Conservation (phyloP, 1,140 invertebrate genomes). For the Colletes gigas region DNA sequence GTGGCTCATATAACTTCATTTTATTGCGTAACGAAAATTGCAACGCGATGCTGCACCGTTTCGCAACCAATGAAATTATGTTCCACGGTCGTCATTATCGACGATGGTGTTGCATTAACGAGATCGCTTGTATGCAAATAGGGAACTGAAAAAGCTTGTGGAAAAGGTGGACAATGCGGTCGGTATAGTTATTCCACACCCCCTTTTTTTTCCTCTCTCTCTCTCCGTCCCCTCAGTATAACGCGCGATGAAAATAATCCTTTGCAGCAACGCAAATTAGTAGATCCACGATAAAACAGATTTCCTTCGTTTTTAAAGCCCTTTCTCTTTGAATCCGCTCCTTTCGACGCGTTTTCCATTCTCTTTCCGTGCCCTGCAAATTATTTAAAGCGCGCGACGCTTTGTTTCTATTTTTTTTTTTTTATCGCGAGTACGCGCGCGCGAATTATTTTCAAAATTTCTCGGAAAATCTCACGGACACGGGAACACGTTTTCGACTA, state of each 20-base stretch:
- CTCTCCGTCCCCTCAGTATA: background rate
- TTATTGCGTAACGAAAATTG: slow-evolving; percentile 49
- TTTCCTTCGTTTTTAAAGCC: background rate
- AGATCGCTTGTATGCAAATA: slow-evolving; percentile 41
- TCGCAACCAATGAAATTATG: slow-evolving; percentile 51
- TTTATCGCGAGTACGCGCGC: too few relatives aligned
- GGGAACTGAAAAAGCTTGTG: slow-evolving; percentile 5
- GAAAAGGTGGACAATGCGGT: slow-evolving; percentile 2
- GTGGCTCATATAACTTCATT: slow-evolving; percentile 38
- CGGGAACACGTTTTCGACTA: too few relatives aligned
- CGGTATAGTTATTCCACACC: background rate
- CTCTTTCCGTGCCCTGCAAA: background rate
- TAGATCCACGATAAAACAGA: background rate
- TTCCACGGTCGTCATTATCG: slow-evolving; percentile 45
- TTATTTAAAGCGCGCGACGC: background rate
- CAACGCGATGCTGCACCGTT: slow-evolving; percentile 23
- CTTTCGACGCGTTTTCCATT: background rate
- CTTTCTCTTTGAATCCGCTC: background rate
- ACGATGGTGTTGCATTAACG: slow-evolving; percentile 43
- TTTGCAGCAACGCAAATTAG: slow-evolving; percentile 12
- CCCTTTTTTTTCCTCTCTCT: background rate
- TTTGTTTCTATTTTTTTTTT: too few relatives aligned
- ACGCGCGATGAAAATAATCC: slow-evolving; percentile 8
- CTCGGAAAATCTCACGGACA: too few relatives aligned
- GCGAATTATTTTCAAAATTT: background rate